A percentile compares a stretch with the other conserved stretches of the same genome.
phyloP scores from a whole-genome alignment of 1,140 invertebrate genomes.

The Drosophila navojoa region DNA sequence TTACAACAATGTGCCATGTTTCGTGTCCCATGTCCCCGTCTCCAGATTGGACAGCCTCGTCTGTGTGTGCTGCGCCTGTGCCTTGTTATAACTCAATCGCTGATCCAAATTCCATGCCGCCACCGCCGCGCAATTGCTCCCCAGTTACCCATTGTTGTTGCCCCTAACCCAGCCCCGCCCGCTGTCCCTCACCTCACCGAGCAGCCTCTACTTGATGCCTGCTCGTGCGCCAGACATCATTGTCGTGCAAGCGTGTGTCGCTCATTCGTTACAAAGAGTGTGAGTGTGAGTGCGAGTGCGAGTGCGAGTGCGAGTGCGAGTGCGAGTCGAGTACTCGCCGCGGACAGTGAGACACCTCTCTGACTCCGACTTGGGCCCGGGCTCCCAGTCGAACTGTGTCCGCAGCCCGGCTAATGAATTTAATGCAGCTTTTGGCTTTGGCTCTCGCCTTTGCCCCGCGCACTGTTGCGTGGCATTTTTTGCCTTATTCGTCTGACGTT shows the following conservation, averaged over 20 bases:
- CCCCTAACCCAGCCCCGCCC: neutral
- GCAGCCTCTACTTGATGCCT: slow-evolving; percentile 41
- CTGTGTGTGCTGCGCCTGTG: slow-evolving; percentile 4
- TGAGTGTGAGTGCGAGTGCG: slow-evolving; percentile 15
- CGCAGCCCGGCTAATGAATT: slow-evolving; percentile 69
- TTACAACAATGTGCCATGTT: slow-evolving; percentile 52
- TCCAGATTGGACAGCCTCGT: slow-evolving; percentile 27
- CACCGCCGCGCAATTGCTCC: slow-evolving; percentile 68
- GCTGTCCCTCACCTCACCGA: neutral
- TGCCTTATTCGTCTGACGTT: slow-evolving; percentile 79
- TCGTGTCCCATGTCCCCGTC: slow-evolving; percentile 35
- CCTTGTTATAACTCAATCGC: slow-evolving; percentile 74
- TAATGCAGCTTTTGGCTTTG: slow-evolving; percentile 72
- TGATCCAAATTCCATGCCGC: slow-evolving; percentile 75
- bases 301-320: slow-evolving; percentile 36
- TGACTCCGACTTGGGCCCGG: slow-evolving; percentile 20
- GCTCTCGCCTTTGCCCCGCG: slow-evolving; percentile 38
- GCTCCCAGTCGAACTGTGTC: slow-evolving; percentile 31
- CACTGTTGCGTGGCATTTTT: slow-evolving; percentile 73
- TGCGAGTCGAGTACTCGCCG: slow-evolving; percentile 43
- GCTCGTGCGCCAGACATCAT: slow-evolving; percentile 55
- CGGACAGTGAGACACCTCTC: slow-evolving; percentile 38
- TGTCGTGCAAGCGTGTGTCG: slow-evolving; percentile 61
- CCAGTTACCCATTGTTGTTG: slow-evolving; percentile 72
- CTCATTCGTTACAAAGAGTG: slow-evolving; percentile 38